Percentiles rank a stretch among this genome's conserved stretches.
Conservation (phyloP, 2,888 invertebrate genomes). For the Eudasyphora cyanicolor region DNA sequence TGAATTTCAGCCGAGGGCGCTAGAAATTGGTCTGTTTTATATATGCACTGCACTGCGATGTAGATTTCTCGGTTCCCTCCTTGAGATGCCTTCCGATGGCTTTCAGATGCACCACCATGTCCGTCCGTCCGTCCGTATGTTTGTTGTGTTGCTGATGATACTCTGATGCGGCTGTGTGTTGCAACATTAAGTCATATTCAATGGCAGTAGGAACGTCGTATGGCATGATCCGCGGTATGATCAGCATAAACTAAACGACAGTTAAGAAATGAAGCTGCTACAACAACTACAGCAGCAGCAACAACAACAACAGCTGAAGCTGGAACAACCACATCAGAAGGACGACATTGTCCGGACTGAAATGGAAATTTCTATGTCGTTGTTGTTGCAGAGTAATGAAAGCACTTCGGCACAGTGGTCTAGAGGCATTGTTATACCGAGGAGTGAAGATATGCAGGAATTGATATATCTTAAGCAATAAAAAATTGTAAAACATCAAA, state of each 20-base stretch:
- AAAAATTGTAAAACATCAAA: too few relatives aligned
- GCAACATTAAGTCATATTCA: constrained; percentile 36
- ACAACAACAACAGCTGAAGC: neutral
- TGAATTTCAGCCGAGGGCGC: constrained; percentile 74
- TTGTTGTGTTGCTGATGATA: neutral
- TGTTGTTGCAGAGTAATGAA: neutral
- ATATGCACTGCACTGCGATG: neutral
- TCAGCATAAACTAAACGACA: constrained; percentile 41
- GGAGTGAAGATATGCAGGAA: too few relatives aligned
- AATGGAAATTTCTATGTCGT: constrained; percentile 26
- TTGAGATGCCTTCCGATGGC: neutral
- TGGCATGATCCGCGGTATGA: constrained; percentile 37
- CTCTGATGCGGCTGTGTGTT: constrained; percentile 25
- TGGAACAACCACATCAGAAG: neutral
- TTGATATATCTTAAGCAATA: too few relatives aligned
- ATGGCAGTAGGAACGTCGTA: constrained; percentile 28
- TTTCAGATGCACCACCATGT: too few relatives aligned
- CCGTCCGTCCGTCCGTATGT: neutral
- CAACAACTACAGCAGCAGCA: neutral
- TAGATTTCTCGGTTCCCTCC: neutral
- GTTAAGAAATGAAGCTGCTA: constrained; percentile 41
- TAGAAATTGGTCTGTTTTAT: constrained; percentile 71
- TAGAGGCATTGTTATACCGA: too few relatives aligned
- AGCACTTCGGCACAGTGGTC: neutral
- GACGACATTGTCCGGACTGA: constrained; percentile 4